A percentile compares a stretch with the other conserved stretches of the same genome.
Evolutionary conservation across 1,140 invertebrate genomes (phyloP).

Genomic region (Microplitis demolitor): DNA sequence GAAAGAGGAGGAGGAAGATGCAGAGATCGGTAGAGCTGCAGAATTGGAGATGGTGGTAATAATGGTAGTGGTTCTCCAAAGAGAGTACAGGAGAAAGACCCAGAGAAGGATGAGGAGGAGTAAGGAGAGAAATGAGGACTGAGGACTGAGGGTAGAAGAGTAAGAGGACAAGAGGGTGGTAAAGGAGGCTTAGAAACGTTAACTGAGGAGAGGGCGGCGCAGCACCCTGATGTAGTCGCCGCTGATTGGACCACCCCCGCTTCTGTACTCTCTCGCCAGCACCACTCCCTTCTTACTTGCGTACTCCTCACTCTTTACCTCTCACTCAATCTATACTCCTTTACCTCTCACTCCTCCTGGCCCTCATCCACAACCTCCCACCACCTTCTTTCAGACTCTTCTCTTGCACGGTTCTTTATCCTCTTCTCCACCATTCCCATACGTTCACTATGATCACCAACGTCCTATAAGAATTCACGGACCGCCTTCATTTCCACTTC

Average conservation of each 20-base stretch:
- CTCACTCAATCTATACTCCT: background rate
- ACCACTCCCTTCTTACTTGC: slow-evolving; percentile 31
- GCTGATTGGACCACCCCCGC: slow-evolving; percentile 59
- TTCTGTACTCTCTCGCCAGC: slow-evolving; percentile 32
- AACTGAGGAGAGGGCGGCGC: slow-evolving; percentile 33
- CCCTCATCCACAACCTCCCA: slow-evolving; percentile 29
- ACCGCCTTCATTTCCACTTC: slow-evolving; percentile 18
- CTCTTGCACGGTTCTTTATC: slow-evolving; percentile 34
- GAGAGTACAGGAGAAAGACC: slow-evolving; percentile 14
- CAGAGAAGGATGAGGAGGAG: slow-evolving; percentile 2
- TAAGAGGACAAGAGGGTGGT: slow-evolving; percentile 9
- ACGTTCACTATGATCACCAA: slow-evolving; percentile 30
- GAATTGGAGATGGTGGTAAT: slow-evolving; percentile 4
- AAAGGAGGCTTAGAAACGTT: slow-evolving; percentile 12
- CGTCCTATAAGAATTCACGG: slow-evolving; percentile 19
- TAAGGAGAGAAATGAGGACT: background rate
- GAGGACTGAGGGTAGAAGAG: slow-evolving; percentile 29
- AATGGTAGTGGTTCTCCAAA: slow-evolving; percentile 20
- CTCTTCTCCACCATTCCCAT: slow-evolving; percentile 40
- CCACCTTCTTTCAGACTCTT: slow-evolving; percentile 28
- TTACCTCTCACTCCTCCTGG: slow-evolving; percentile 13
- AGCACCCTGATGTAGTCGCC: slow-evolving; percentile 45
- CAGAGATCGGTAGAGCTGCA: slow-evolving; percentile 26
- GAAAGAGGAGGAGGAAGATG: slow-evolving; percentile 12
- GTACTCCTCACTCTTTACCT: background rate